These are phyloP conservation scores for Drosophila infuscata DNA, from an alignment of 2,888 invertebrate species.

Conservation along the genomic window DNA sequence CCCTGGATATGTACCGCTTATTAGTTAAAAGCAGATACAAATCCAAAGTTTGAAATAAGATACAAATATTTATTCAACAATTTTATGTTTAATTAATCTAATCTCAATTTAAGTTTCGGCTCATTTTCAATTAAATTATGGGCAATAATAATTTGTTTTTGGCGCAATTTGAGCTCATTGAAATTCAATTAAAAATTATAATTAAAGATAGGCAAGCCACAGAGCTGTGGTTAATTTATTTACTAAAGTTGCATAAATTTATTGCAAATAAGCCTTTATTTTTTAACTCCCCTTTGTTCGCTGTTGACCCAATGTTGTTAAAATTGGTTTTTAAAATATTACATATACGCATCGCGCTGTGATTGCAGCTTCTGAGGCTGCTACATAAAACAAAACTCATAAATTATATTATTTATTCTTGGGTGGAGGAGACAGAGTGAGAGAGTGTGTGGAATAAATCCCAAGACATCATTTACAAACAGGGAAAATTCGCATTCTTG, in stretches of 20 bases:
- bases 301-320: slow-evolving; percentile 2
- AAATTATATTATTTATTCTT: slow-evolving; percentile 45
- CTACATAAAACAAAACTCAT: slow-evolving; percentile 54
- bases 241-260: slow-evolving; percentile 17
- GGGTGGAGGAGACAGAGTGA: not conserved
- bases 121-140: not conserved
- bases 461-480: slow-evolving; percentile 5
- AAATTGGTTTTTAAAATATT: slow-evolving; percentile 35
- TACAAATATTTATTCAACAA: not conserved
- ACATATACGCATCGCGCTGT: slow-evolving; percentile 32
- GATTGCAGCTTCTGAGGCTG: slow-evolving; percentile 21
- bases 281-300: slow-evolving; percentile 1
- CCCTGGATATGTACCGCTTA: not conserved
- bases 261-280: slow-evolving; percentile 37
- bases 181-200: not conserved
- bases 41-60: not conserved
- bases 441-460: slow-evolving; percentile 15
- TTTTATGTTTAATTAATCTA: not conserved
- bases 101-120: not conserved
- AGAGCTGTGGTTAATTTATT: slow-evolving; percentile 29
- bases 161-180: not conserved
- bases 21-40: not conserved
- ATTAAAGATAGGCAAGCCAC: not conserved
- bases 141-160: not conserved
- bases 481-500: slow-evolving; percentile 22